phyloP scores from a whole-genome alignment of 2,113 vertebrate species.

The Aleadryas rufinucha region DNA sequence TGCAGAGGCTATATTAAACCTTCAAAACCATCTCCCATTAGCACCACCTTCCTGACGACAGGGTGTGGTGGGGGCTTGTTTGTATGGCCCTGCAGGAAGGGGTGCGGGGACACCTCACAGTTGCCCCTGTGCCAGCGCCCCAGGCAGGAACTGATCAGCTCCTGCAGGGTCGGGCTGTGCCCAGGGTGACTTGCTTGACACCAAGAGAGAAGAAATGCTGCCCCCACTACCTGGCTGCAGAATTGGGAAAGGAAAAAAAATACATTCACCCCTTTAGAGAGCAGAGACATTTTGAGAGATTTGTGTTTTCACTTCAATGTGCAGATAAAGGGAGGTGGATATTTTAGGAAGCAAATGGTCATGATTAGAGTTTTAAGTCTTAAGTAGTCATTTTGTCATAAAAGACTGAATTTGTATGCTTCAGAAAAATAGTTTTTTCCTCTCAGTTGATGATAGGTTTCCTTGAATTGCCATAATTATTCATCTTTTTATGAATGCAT shows the following conservation, averaged over 20 bases:
- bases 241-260: not conserved
- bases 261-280: not conserved
- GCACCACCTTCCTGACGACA: not conserved
- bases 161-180: accelerated
- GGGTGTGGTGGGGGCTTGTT: not conserved
- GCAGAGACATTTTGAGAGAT: not conserved
- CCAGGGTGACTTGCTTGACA: not conserved
- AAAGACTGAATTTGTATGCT: slow-evolving; percentile 53
- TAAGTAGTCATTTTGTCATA: slow-evolving; percentile 70
- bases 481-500: slow-evolving; percentile 55
- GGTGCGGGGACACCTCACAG: not conserved
- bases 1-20: slow-evolving; percentile 4
- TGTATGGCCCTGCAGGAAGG: not conserved
- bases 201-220: not conserved
- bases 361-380: slow-evolving; percentile 69
- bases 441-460: slow-evolving; percentile 67
- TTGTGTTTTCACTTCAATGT: slow-evolving; percentile 53
- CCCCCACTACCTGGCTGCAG: not conserved
- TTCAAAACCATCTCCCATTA: not conserved
- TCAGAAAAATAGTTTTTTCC: slow-evolving; percentile 70
- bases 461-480: slow-evolving; percentile 60
- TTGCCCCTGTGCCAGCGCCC: not conserved
- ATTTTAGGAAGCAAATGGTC: slow-evolving; percentile 72
- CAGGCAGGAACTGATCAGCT: not conserved
- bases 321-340: slow-evolving; percentile 43